A percentile compares a stretch with the other conserved stretches of the same genome.
These are phyloP conservation scores for Loriculus beryllinus DNA, from an alignment of 2,797 vertebrate genomes.

Conservation along the genomic window DNA sequence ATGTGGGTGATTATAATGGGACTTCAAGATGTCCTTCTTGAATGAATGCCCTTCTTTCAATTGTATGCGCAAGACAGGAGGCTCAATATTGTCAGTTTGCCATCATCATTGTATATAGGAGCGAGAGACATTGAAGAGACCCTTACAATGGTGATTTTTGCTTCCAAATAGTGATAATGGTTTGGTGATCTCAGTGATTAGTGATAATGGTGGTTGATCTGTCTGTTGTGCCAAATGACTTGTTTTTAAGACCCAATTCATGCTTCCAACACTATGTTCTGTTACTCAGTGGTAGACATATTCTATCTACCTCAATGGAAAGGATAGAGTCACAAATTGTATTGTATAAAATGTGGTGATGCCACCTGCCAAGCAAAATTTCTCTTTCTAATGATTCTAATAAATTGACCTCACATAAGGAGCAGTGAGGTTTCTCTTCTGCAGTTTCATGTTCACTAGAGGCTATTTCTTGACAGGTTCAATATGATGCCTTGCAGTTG, in stretches of 20 bases:
- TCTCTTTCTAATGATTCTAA: background rate
- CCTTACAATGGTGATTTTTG: background rate
- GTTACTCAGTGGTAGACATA: background rate
- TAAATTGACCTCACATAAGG: background rate
- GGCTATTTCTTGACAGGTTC: slow-evolving; percentile 4
- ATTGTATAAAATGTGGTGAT: background rate
- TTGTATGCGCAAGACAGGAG: background rate
- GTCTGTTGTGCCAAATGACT: background rate
- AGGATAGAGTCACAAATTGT: background rate
- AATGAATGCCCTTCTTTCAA: background rate
- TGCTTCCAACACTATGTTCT: background rate
- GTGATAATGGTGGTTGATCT: background rate
- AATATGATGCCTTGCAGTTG: background rate
- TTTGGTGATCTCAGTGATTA: background rate
- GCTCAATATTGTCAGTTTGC: background rate
- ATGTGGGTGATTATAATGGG: background rate
- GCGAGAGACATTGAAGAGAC: background rate
- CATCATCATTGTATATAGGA: background rate
- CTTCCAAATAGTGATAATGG: background rate
- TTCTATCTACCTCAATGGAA: background rate
- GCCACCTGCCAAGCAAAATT: background rate
- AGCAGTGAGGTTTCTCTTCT: background rate
- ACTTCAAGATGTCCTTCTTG: background rate
- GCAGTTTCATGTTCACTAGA: background rate
- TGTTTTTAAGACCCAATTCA: background rate